Percentiles rank a stretch among this genome's conserved stretches.
Evolutionary conservation across 2,113 vertebrate genomes (phyloP).

Genomic region (Hippocampus barbouri): DNA sequence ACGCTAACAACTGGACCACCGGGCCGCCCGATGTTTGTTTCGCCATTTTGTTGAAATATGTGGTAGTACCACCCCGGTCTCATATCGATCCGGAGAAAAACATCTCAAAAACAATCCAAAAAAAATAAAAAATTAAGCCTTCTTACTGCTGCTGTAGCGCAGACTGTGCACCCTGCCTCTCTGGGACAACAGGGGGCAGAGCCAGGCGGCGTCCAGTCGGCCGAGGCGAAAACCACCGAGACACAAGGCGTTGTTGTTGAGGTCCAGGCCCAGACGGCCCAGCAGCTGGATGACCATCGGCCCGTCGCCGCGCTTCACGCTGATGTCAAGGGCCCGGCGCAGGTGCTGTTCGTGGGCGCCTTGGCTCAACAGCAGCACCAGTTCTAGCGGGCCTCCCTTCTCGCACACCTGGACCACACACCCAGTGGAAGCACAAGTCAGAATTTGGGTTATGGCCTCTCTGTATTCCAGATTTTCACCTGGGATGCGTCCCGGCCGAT

Average conservation of each 20-base stretch:
- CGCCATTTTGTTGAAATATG: no score
- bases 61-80: no score
- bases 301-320: conserved; percentile 79
- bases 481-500: no score
- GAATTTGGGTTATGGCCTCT: neutral
- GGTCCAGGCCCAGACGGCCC: conserved; percentile 83
- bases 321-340: conserved; percentile 78
- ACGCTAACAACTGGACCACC: no score
- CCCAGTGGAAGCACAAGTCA: neutral
- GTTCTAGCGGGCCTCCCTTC: conserved; percentile 77
- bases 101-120: neutral
- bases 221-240: conserved; percentile 88
- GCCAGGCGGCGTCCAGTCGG: conserved; percentile 83
- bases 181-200: conserved; percentile 83
- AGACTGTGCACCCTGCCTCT: conserved; percentile 56
- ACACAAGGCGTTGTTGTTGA: conserved; percentile 84
- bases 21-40: neutral
- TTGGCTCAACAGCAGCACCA: conserved; percentile 81
- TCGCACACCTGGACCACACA: conserved; percentile 76
- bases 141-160: conserved; percentile 68
- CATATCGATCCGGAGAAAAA: neutral
- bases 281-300: conserved; percentile 79
- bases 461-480: no score
- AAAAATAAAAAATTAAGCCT: neutral
- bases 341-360: conserved; percentile 87